Evolutionary conservation across 2,888 invertebrate species (phyloP), one percentile per base, ranked within the genome.

Genomic region (Athalia cordata): DNA sequence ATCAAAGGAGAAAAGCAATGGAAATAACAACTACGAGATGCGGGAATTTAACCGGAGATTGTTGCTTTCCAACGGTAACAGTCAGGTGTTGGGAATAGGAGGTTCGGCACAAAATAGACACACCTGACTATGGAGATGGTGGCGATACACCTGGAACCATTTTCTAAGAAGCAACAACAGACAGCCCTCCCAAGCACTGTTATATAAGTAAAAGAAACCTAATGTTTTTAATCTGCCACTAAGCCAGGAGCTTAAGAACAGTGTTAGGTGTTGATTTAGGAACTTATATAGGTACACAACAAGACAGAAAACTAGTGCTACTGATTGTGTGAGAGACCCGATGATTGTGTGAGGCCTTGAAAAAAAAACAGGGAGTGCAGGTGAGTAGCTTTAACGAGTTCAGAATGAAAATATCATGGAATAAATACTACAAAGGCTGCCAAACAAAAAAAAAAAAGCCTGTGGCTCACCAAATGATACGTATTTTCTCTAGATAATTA

Each of bases 21-120:
- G 95, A 75, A 95, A 95, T 90, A 95, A 95, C 90, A 95, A 95
- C 87, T 95, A 95, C 90, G 95, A 96, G 90, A 93, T 95, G 93
- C 93, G 95, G 72, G 95, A 96, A 90, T 92, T 95, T 86, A 94
- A 92, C 78, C 83, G 89, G 68, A 84, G 88, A 79, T 81, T 90
- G 82, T 82, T 90, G 81, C 82, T 89, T 79, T 87, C 89, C 78
- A 89, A 87, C 78, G 87, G 88, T 29, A 84, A 85, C 50, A 86
- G 86, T 79, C 87, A 87, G 90, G 83, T 90, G 91, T 80, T 92
- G 90, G 83, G 92, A 89, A 85, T 92, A 91, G 90, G 90, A 90
- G 86, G 91, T 90, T 81, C 89, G 90, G 86, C 91, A 91, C 86
- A 89, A 64, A 86, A 83, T 80, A 86, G 86, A 83, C 88, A 87